phyloP scores from a whole-genome alignment of 2,888 invertebrate genomes.

The Caenorhabditis auriculariae region DNA sequence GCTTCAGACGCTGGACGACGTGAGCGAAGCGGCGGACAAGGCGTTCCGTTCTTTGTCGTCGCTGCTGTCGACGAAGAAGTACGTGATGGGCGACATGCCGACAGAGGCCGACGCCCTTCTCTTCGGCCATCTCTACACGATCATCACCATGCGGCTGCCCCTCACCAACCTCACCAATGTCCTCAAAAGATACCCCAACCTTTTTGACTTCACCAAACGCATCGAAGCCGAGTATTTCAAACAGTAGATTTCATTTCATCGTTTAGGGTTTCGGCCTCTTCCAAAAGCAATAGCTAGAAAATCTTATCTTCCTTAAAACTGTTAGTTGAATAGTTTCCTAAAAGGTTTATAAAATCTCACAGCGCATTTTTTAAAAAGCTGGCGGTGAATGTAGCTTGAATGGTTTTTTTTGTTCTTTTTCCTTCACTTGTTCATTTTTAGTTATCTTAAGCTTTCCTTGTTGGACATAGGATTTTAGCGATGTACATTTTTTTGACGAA shows the following conservation, averaged over 20 bases:
- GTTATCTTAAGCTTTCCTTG: background rate
- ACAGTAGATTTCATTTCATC: constrained; percentile 9
- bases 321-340: too few species aligned
- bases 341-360: too few species aligned
- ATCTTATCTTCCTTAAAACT: too few species aligned
- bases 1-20: constrained; percentile 63
- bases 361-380: too few species aligned
- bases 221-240: constrained; percentile 71
- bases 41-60: constrained; percentile 85
- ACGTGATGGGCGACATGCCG: constrained; percentile 74
- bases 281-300: too few species aligned
- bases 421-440: background rate
- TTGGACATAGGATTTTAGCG: too few species aligned
- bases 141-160: constrained; percentile 82
- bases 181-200: constrained; percentile 76
- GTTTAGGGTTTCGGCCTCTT: too few species aligned
- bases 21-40: constrained; percentile 74
- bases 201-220: constrained; percentile 80
- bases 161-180: constrained; percentile 80
- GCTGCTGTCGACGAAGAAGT: constrained; percentile 78
- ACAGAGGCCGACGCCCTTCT: constrained; percentile 89
- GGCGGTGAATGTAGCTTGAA: too few species aligned
- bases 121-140: constrained; percentile 93
- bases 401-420: constrained; percentile 4
- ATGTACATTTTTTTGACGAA: too few species aligned